Evolutionary conservation across 1,140 invertebrate species (phyloP).

Genomic region (Andricus grossulariae): DNA sequence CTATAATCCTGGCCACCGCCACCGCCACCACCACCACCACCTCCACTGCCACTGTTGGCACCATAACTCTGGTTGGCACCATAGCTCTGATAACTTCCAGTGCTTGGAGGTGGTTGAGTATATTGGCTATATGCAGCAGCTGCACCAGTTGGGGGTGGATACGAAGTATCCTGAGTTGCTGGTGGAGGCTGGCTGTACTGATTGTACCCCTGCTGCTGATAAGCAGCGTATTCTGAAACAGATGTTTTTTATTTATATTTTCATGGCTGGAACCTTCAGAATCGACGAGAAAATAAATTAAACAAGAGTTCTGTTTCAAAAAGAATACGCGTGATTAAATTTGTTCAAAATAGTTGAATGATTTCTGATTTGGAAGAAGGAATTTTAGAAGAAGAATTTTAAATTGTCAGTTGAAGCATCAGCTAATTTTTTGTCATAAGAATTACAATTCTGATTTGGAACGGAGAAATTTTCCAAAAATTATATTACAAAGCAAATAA

Average conservation of each 20-base stretch:
- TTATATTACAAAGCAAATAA: no score
- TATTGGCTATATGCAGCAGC: conserved; percentile 64
- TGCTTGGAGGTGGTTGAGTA: conserved; percentile 68
- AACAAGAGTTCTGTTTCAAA: no score
- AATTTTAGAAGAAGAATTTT: no score
- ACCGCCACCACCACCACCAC: conserved; percentile 54
- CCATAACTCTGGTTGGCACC: conserved; percentile 53
- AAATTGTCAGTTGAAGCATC: no score
- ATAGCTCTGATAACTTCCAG: conserved; percentile 67
- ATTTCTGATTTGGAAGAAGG: no score
- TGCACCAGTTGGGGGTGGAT: conserved; percentile 49
- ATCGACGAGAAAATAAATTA: no score
- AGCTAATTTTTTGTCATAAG: no score
- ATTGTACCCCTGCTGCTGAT: conserved; percentile 68
- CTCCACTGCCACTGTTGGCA: conserved; percentile 50
- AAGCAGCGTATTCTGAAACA: conserved; percentile 70
- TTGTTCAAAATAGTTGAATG: no score
- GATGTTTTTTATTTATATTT: not conserved
- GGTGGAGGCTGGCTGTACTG: conserved; percentile 64
- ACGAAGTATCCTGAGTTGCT: conserved; percentile 51
- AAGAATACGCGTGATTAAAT: no score
- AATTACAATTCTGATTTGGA: no score
- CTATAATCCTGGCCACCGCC: conserved; percentile 65
- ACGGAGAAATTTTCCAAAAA: no score
- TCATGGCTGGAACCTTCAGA: no score